Evolutionary conservation across 2,797 vertebrate genomes (phyloP).

Genomic region (Columba guinea): DNA sequence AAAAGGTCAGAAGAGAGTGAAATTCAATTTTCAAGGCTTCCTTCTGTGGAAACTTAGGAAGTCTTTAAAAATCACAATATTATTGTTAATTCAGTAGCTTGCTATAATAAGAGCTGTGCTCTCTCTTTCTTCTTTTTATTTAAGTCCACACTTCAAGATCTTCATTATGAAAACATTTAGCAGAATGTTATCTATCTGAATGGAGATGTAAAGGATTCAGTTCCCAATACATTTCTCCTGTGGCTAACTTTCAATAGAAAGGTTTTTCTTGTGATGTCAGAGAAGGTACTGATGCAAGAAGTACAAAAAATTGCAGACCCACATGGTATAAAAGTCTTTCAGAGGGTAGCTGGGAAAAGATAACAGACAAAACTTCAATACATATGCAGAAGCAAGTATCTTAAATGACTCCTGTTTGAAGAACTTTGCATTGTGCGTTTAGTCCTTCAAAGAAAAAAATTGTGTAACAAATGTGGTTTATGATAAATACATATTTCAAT

Average conservation of each 20-base stretch:
- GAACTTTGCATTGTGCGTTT: background rate
- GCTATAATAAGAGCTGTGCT: background rate
- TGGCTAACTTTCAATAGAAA: background rate
- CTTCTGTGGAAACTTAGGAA: background rate
- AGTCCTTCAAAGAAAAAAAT: background rate
- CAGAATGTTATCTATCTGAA: background rate
- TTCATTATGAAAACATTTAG: background rate
- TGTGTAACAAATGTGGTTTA: background rate
- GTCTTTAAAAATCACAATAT: background rate
- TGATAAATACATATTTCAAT: background rate
- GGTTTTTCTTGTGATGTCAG: background rate
- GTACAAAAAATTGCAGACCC: background rate
- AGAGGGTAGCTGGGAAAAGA: background rate
- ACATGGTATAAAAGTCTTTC: background rate
- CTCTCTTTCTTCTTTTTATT: background rate
- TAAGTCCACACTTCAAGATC: background rate
- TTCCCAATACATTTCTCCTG: background rate
- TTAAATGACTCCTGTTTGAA: background rate
- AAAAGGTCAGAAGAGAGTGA: background rate
- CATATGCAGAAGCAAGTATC: background rate
- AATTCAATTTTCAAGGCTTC: background rate
- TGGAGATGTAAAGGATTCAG: background rate
- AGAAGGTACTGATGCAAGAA: background rate
- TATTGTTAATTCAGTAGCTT: background rate
- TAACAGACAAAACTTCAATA: background rate